phyloP scores from a whole-genome alignment of 1,140 invertebrate genomes.

The Zaprionus tsacasi region DNA sequence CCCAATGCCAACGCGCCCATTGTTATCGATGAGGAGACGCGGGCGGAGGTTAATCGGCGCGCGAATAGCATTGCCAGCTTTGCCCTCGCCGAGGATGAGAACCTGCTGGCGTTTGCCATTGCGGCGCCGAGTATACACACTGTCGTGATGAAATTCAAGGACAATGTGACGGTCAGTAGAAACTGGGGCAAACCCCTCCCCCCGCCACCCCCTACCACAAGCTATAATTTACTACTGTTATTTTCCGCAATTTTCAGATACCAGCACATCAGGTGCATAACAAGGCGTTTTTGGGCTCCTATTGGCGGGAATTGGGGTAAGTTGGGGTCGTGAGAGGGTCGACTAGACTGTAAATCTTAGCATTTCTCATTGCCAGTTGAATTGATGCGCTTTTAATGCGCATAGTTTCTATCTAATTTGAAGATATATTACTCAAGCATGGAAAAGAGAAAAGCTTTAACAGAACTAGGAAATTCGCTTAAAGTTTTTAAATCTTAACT shows the following conservation, averaged over 20 bases:
- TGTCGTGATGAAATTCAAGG: slow-evolving; percentile 83
- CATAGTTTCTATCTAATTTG: background rate
- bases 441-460: background rate
- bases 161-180: slow-evolving; percentile 75
- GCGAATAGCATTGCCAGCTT: slow-evolving; percentile 80
- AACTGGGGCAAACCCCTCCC: background rate
- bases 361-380: background rate
- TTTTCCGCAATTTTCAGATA: slow-evolving; percentile 63
- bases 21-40: slow-evolving; percentile 68
- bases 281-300: slow-evolving; percentile 78
- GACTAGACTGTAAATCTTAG: background rate
- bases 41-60: slow-evolving; percentile 68
- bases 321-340: slow-evolving; percentile 12
- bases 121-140: slow-evolving; percentile 82
- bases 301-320: slow-evolving; percentile 82
- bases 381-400: slow-evolving; percentile 7
- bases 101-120: slow-evolving; percentile 82
- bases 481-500: too few relatives aligned
- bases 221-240: slow-evolving; percentile 5
- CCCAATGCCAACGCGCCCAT: slow-evolving; percentile 63
- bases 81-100: slow-evolving; percentile 81
- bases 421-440: background rate
- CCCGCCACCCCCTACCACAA: background rate
- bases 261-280: slow-evolving; percentile 80
- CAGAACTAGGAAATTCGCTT: background rate